Evolutionary conservation across 2,888 invertebrate species (phyloP).

Genomic region (Apoderus coryli): DNA sequence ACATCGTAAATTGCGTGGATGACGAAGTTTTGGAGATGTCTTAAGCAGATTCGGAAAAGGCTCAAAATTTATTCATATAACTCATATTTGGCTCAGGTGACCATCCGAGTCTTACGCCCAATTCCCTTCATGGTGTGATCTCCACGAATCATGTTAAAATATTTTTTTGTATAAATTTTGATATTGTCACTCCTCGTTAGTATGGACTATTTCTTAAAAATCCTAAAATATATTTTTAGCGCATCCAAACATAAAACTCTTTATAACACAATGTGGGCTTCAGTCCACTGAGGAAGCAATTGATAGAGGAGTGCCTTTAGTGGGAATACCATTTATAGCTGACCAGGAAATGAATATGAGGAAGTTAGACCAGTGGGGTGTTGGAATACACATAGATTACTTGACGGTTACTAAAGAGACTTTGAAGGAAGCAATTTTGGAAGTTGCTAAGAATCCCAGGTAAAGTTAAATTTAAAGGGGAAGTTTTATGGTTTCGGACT

Average conservation of each 20-base stretch:
- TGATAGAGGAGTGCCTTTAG: conserved; percentile 21
- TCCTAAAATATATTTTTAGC: conserved; percentile 15
- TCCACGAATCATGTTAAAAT: too few relatives aligned
- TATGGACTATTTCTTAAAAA: too few relatives aligned
- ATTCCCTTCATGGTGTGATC: too few relatives aligned
- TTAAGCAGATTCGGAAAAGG: too few relatives aligned
- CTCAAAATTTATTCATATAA: too few relatives aligned
- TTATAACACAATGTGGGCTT: conserved; percentile 24
- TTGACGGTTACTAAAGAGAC: conserved; percentile 21
- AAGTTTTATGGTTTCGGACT: too few relatives aligned
- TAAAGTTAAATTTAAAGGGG: conserved; percentile 15
- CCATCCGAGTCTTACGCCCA: too few relatives aligned
- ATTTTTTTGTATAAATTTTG: too few relatives aligned
- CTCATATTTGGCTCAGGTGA: too few relatives aligned
- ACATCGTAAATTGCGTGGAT: too few relatives aligned
- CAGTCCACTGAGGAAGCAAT: conserved; percentile 25
- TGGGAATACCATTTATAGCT: conserved; percentile 24
- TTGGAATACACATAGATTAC: conserved; percentile 19
- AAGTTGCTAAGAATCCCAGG: conserved; percentile 21
- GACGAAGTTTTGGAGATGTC: too few relatives aligned
- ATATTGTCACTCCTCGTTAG: too few relatives aligned
- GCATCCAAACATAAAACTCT: conserved; percentile 23
- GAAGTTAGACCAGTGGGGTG: conserved; percentile 18
- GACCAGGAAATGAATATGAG: conserved; percentile 23
- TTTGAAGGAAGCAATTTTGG: conserved; percentile 19